Conservation (phyloP, 1,140 invertebrate genomes). For the Calephelis virginiensis region DNA sequence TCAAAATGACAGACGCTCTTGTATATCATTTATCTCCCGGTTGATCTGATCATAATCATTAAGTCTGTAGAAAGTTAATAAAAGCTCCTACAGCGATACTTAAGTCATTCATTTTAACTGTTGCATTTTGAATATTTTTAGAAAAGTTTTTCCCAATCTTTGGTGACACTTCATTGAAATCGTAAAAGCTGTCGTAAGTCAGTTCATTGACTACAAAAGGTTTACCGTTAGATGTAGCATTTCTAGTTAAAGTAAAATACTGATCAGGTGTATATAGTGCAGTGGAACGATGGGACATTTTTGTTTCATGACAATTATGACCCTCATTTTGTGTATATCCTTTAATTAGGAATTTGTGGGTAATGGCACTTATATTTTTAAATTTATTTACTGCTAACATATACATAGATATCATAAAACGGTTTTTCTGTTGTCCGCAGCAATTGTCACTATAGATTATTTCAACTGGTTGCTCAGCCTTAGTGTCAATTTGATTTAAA, state of each 20-base stretch:
- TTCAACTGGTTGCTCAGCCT: neutral
- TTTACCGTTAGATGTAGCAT: neutral
- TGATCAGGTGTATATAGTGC: neutral
- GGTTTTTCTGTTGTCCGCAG: slow-evolving; percentile 17
- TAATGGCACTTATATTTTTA: slow-evolving; percentile 13
- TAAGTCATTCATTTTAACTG: slow-evolving; percentile 7
- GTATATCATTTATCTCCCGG: too few species aligned
- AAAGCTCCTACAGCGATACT: too few species aligned
- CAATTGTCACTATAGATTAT: neutral
- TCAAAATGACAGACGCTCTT: too few species aligned
- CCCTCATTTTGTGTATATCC: slow-evolving; percentile 18
- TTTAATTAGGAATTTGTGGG: slow-evolving; percentile 19
- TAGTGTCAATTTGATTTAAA: slow-evolving; percentile 2
- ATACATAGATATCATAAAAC: slow-evolving; percentile 12
- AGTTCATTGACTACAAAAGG: slow-evolving; percentile 1
- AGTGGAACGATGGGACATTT: neutral
- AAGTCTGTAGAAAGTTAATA: too few species aligned
- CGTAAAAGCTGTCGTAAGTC: neutral
- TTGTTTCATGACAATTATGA: slow-evolving; percentile 18
- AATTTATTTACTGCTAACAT: slow-evolving; percentile 14
- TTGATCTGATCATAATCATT: too few species aligned
- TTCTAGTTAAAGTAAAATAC: slow-evolving; percentile 13
- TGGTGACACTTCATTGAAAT: slow-evolving; percentile 12
- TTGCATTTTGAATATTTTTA: slow-evolving; percentile 5
- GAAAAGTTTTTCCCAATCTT: slow-evolving; percentile 3